phyloP scores from a whole-genome alignment of 2,113 vertebrate species.

The Spilogale gracilis region DNA sequence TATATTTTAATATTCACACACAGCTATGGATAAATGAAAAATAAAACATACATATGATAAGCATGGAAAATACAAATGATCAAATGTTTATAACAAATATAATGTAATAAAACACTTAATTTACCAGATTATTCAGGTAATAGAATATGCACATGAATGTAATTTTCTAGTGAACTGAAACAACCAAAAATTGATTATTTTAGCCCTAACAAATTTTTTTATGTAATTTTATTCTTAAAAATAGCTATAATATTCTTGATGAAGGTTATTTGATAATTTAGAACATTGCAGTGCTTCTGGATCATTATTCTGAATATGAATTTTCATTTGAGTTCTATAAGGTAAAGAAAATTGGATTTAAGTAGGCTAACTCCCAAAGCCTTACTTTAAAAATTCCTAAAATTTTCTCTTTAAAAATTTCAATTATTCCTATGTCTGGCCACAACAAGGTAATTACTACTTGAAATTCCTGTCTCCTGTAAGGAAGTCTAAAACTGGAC shows the following conservation, averaged over 20 bases:
- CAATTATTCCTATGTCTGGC: not conserved
- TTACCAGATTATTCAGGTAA: not conserved
- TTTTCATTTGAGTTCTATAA: not conserved
- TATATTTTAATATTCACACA: conserved; percentile 19
- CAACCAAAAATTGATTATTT: conserved; percentile 8
- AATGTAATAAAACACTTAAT: conserved; percentile 34
- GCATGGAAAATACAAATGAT: not conserved
- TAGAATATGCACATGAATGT: not conserved
- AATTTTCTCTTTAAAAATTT: not conserved
- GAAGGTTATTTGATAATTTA: not conserved
- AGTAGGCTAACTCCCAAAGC: not conserved
- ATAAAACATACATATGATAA: not conserved
- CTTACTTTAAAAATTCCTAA: not conserved
- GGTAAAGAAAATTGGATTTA: not conserved
- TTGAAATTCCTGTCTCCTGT: not conserved
- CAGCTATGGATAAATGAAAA: conserved; percentile 46
- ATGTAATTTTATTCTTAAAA: conserved; percentile 48
- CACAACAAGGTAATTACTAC: not conserved
- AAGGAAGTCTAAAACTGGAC: not conserved
- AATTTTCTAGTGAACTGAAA: conserved; percentile 12
- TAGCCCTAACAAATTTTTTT: not conserved
- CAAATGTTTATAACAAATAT: not conserved
- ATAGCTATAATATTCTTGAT: not conserved
- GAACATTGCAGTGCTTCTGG: not conserved
- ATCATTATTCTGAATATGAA: not conserved